Evolutionary conservation across 1,140 invertebrate genomes (phyloP).

Genomic region (Oncopodura yosiiana): DNA sequence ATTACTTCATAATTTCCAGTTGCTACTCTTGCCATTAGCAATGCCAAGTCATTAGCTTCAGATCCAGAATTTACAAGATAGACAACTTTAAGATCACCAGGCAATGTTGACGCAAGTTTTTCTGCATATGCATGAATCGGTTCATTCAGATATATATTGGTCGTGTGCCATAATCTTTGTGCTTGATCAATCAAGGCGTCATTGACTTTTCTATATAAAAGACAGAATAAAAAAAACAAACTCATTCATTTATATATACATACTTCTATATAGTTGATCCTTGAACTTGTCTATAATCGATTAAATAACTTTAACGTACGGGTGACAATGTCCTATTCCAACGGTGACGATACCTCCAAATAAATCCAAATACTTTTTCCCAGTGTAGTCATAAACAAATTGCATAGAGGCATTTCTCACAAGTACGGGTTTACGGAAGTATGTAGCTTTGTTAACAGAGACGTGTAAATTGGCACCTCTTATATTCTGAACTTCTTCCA

Average conservation of each 20-base stretch:
- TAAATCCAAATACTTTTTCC: constrained; percentile 82
- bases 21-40: constrained; percentile 71
- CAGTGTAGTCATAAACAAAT: constrained; percentile 75
- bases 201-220: constrained; percentile 56
- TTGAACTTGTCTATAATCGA: background rate
- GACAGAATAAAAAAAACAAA: background rate
- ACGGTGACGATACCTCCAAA: constrained; percentile 94
- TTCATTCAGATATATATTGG: constrained; percentile 81
- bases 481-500: constrained; percentile 47
- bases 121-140: constrained; percentile 83
- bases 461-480: constrained; percentile 57
- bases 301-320: constrained; percentile 55
- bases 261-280: background rate
- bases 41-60: constrained; percentile 91
- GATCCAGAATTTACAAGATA: constrained; percentile 94
- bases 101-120: constrained; percentile 67
- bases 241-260: background rate
- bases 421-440: constrained; percentile 73
- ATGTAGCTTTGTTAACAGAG: constrained; percentile 50
- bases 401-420: constrained; percentile 80
- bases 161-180: constrained; percentile 77
- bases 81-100: constrained; percentile 72
- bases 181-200: constrained; percentile 67
- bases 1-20: constrained; percentile 77
- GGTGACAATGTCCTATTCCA: constrained; percentile 95